Conservation (phyloP, 2,888 invertebrate species). For the Rhagium mordax region DNA sequence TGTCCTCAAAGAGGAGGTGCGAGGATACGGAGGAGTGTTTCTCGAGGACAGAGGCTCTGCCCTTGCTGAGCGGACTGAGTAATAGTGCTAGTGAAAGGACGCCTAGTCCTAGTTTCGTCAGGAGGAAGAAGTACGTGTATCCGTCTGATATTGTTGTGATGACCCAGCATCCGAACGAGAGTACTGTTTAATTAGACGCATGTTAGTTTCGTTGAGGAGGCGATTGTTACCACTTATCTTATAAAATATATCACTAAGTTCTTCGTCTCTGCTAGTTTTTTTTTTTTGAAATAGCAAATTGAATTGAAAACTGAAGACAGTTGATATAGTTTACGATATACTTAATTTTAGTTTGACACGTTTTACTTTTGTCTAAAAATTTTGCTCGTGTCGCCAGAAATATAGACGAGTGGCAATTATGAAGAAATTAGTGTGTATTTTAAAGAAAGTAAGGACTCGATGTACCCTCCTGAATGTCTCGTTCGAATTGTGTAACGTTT, state of each 20-base stretch:
- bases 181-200: conserved; percentile 70
- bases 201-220: background rate
- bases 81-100: conserved; percentile 65
- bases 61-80: conserved; percentile 72
- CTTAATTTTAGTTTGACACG: too few species aligned
- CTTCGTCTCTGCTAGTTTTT: too few species aligned
- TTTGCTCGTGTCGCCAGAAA: too few species aligned
- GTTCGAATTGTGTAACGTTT: background rate
- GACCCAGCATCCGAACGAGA: conserved; percentile 69
- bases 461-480: background rate
- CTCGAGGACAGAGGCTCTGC: conserved; percentile 73
- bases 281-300: too few species aligned
- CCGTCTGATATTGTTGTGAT: conserved; percentile 71
- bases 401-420: background rate
- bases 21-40: conserved; percentile 51
- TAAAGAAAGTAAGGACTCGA: background rate
- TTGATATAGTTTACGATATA: too few species aligned
- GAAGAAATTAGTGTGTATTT: background rate
- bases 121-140: conserved; percentile 77
- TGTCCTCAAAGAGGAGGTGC: conserved; percentile 46
- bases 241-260: too few species aligned
- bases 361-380: too few species aligned
- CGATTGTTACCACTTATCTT: background rate
- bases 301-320: too few species aligned
- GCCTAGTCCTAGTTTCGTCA: conserved; percentile 73